A percentile compares a stretch with the other conserved stretches of the same genome.
phyloP scores from a whole-genome alignment of 1,140 invertebrate species.

The Leptinotarsa texana region DNA sequence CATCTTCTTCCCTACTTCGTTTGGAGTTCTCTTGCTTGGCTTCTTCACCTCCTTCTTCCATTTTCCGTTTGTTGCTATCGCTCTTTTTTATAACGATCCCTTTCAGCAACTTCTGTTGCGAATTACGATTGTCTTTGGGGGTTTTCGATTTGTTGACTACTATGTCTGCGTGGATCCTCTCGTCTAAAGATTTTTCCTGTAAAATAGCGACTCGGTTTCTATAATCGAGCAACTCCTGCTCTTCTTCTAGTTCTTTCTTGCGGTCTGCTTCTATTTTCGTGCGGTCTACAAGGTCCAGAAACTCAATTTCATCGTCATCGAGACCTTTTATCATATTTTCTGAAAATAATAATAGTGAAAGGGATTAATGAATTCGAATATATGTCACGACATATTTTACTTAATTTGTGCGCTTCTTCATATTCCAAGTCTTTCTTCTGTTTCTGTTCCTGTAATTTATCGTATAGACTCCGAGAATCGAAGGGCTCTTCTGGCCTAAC shows the following conservation, averaged over 20 bases:
- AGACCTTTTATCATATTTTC: slow-evolving; percentile 94
- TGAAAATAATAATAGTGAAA: slow-evolving; percentile 55
- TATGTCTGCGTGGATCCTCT: slow-evolving; percentile 64
- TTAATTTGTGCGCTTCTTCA: slow-evolving; percentile 92
- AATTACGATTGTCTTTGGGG: slow-evolving; percentile 44
- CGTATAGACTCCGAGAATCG: slow-evolving; percentile 83
- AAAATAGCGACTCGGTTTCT: slow-evolving; percentile 77
- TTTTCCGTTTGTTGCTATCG: slow-evolving; percentile 62
- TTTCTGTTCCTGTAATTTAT: slow-evolving; percentile 89
- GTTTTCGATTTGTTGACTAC: slow-evolving; percentile 47
- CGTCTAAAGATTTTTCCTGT: slow-evolving; percentile 73
- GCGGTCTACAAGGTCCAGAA: slow-evolving; percentile 85
- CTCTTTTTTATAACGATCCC: slow-evolving; percentile 65
- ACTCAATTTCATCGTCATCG: slow-evolving; percentile 94
- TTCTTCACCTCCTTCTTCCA: slow-evolving; percentile 61
- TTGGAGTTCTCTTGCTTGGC: slow-evolving; percentile 39
- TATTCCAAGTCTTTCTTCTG: slow-evolving; percentile 88
- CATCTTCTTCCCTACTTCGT: slow-evolving; percentile 34
- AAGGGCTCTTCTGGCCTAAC: slow-evolving; percentile 77
- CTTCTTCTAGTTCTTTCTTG: slow-evolving; percentile 79
- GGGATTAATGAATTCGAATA: neutral
- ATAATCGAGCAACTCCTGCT: slow-evolving; percentile 80
- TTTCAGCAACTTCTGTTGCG: slow-evolving; percentile 64
- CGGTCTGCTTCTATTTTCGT: slow-evolving; percentile 82
- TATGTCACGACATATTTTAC: slow-evolving; percentile 61